phyloP scores from a whole-genome alignment of 2,888 invertebrate species.

The Chrysodeixis includens region DNA sequence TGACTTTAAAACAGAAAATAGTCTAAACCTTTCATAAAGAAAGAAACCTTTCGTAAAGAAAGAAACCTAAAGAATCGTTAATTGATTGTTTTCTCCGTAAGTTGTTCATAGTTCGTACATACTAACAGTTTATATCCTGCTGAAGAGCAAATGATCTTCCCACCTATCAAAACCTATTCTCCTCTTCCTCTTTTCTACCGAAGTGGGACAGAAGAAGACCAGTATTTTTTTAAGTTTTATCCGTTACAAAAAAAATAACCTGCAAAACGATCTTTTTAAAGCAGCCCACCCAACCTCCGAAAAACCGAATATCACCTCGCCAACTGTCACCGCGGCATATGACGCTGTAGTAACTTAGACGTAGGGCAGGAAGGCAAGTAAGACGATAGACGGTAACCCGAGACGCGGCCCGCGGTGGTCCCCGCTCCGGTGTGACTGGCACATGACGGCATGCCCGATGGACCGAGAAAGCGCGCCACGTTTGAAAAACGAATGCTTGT shows the following conservation, averaged over 20 bases:
- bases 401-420: slow-evolving; percentile 85
- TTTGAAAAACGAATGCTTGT: slow-evolving; percentile 79
- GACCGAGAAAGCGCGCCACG: slow-evolving; percentile 88
- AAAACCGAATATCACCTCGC: slow-evolving; percentile 72
- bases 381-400: slow-evolving; percentile 87
- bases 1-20: too few relatives aligned
- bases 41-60: too few relatives aligned
- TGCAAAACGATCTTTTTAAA: slow-evolving; percentile 35
- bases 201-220: too few relatives aligned
- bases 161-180: too few relatives aligned
- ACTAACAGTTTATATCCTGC: too few relatives aligned
- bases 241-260: background rate
- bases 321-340: slow-evolving; percentile 83
- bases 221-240: background rate
- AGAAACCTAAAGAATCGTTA: too few relatives aligned
- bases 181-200: too few relatives aligned
- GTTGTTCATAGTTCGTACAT: too few relatives aligned
- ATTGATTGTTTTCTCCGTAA: too few relatives aligned
- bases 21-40: too few relatives aligned
- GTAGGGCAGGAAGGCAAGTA: slow-evolving; percentile 86
- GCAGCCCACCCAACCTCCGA: slow-evolving; percentile 70
- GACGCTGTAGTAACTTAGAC: slow-evolving; percentile 87
- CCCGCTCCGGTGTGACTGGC: slow-evolving; percentile 81
- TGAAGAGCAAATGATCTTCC: too few relatives aligned
- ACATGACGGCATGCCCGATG: slow-evolving; percentile 87